A percentile compares a stretch with the other conserved stretches of the same genome.
Conservation (phyloP, 2,113 vertebrate genomes). For the Vulpes vulpes region DNA sequence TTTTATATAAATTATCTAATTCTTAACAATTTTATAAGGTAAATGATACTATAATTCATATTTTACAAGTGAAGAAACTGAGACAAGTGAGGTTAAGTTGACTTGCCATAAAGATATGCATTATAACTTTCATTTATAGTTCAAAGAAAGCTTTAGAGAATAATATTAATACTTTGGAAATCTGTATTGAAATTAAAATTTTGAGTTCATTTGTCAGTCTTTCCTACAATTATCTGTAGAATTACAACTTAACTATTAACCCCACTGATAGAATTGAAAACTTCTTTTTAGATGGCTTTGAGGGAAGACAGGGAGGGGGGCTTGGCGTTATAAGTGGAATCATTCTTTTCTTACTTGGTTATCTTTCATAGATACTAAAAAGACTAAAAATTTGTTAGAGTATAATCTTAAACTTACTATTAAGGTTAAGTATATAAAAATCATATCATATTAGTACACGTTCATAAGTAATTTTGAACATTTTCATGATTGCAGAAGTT, state of each 20-base stretch:
- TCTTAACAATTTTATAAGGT: background rate
- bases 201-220: background rate
- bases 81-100: background rate
- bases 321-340: background rate
- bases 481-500: background rate
- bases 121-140: background rate
- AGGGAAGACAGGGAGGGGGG: background rate
- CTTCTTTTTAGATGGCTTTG: background rate
- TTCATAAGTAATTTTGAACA: conserved; percentile 57
- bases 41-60: background rate
- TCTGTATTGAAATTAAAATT: conserved; percentile 33
- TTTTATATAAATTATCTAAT: background rate
- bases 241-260: conserved; percentile 14
- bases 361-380: conserved; percentile 39
- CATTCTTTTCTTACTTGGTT: conserved; percentile 3
- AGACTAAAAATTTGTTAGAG: conserved; percentile 5
- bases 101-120: background rate
- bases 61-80: conserved; percentile 26
- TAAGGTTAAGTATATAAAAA: conserved; percentile 25
- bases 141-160: background rate
- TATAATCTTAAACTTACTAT: conserved; percentile 37
- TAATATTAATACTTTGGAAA: conserved; percentile 19
- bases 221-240: conserved; percentile 1
- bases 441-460: background rate
- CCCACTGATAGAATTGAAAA: conserved; percentile 23